A percentile compares a stretch with the other conserved stretches of the same genome.
Evolutionary conservation across 2,797 vertebrate species (phyloP).

Genomic region (Xenentodon cancila): DNA sequence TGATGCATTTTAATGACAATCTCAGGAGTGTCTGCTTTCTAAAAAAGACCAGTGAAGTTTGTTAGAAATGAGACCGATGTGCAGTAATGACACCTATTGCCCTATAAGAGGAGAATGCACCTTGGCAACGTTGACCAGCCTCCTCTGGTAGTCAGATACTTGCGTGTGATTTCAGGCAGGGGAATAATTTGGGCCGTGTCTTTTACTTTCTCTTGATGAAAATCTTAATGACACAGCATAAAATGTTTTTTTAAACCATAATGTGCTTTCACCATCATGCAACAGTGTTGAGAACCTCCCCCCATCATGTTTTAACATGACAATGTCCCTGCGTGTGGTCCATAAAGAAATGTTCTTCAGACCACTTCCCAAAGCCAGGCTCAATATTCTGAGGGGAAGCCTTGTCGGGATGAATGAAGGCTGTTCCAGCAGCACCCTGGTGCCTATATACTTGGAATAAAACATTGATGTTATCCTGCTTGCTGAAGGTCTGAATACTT

Average conservation of each 20-base stretch:
- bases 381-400: conserved; percentile 3
- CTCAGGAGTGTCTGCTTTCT: too few relatives aligned
- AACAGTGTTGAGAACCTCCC: conserved; percentile 4
- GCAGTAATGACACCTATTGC: too few relatives aligned
- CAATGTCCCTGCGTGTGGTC: not conserved
- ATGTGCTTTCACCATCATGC: not conserved
- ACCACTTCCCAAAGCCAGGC: not conserved
- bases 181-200: not conserved
- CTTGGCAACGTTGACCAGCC: not conserved
- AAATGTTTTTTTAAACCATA: conserved; percentile 2
- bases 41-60: too few relatives aligned
- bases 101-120: not conserved
- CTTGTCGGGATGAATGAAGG: conserved; percentile 11
- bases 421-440: not conserved
- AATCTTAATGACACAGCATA: conserved; percentile 1
- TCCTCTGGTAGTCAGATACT: not conserved
- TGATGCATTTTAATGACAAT: too few relatives aligned
- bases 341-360: conserved; percentile 12
- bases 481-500: conserved; percentile 1
- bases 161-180: not conserved
- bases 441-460: not conserved
- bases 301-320: not conserved
- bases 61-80: too few relatives aligned
- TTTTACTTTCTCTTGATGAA: not conserved
- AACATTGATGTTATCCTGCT: not conserved